A percentile compares a stretch with the other conserved stretches of the same genome.
These are phyloP conservation scores for Falco columbarius DNA, from an alignment of 2,797 vertebrate genomes.

Conservation along the genomic window DNA sequence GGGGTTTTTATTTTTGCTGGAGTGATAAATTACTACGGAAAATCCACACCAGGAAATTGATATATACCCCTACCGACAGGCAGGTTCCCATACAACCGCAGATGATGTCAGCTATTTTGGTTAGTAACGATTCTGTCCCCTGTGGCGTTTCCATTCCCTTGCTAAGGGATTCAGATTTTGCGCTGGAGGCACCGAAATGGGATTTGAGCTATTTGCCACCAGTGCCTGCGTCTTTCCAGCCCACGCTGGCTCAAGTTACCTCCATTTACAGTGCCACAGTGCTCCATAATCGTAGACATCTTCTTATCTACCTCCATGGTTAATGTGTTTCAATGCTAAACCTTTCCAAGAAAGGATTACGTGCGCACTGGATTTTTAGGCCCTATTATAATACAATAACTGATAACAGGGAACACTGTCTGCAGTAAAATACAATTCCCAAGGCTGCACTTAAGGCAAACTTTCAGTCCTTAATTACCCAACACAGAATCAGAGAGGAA, in stretches of 20 bases:
- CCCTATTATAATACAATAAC: background rate
- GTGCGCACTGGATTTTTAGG: background rate
- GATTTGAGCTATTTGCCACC: background rate
- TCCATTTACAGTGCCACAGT: background rate
- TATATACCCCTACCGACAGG: background rate
- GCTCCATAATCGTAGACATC: background rate
- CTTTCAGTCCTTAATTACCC: constrained; percentile 35
- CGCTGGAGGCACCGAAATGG: accelerated
- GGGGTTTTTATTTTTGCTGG: background rate
- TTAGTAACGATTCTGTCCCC: background rate
- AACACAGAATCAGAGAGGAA: background rate
- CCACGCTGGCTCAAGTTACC: background rate
- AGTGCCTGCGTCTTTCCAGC: background rate
- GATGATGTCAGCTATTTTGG: constrained; percentile 17
- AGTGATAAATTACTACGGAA: constrained; percentile 25
- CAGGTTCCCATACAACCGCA: background rate
- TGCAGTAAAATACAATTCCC: constrained; percentile 34
- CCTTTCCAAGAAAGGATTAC: background rate
- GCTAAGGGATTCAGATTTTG: background rate
- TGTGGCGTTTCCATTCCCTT: background rate
- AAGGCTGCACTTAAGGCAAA: constrained; percentile 41
- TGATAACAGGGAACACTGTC: background rate
- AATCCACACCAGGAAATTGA: constrained; percentile 1
- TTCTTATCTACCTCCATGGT: background rate
- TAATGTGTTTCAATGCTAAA: background rate